Evolutionary conservation across 1,140 invertebrate species (phyloP), one percentile per base, ranked within the genome.

Genomic region (Idris sp.): DNA sequence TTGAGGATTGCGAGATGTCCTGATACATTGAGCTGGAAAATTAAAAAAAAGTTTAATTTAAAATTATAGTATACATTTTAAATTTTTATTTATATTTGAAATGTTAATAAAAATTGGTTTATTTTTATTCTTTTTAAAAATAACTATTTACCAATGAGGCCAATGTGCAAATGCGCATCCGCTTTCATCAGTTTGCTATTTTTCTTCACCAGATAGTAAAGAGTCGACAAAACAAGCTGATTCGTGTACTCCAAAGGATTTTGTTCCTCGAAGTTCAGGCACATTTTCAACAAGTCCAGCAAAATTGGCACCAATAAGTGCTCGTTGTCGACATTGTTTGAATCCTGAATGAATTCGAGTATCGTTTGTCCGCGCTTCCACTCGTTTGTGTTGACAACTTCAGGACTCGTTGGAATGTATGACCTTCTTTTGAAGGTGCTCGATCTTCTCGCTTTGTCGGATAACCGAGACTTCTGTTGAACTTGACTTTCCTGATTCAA

Each of bases 1-100:
- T 86, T 98, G 96, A 2, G 96, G 96, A 86, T 97, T 97, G 74
- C 94, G 92, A 0, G 96, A 96, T 4, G 91, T 91, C 68, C 96
- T 89, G n/a, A 98, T 93, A 78, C 95, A 97, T 62, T 95, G 92
- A 1, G 97, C 94, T 13, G 35, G 40, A 67, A 64, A 33, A 22
- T 14, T 18, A 51, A 43, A 51, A 38, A 19, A 30, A 22, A 22
- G 19, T 22, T 22, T 6, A 22, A 6, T 22, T 4, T 2, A 22
- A 22, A 22, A 22, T 22, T 22, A 6, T 6, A 22, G 6, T 22
- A 4, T 22, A 4, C 19, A 22, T 4, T 6, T 22, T 22, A 22
- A 4, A 22, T 22, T 22, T 22, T 22, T 22, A 22, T 22, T n/a
- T n/a, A n/a, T n/a, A n/a, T n/a, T n/a, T n/a, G n/a, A 22, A 22